Evolutionary conservation across 2,113 vertebrate species (phyloP).

Genomic region (Oryzias woworae): DNA sequence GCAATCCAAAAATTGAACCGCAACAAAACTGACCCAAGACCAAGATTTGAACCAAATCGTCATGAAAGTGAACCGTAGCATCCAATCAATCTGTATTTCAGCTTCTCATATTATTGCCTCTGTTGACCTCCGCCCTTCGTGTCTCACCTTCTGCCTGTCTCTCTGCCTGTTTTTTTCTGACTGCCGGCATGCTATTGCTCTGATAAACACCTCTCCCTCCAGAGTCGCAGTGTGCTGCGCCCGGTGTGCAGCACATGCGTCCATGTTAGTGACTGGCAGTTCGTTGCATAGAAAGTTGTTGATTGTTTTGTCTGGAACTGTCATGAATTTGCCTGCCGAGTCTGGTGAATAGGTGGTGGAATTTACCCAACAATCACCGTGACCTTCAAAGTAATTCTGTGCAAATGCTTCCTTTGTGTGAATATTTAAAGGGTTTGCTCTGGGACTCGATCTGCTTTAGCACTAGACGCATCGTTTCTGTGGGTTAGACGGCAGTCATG

Average conservation of each 20-base stretch:
- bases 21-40: too few relatives aligned
- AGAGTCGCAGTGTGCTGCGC: conserved; percentile 56
- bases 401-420: conserved; percentile 10
- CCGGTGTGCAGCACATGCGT: neutral
- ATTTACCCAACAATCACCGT: conserved; percentile 55
- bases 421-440: conserved; percentile 6
- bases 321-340: conserved; percentile 62
- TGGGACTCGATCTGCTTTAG: conserved; percentile 14
- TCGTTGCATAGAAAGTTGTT: conserved; percentile 24
- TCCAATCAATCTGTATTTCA: neutral
- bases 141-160: conserved; percentile 6
- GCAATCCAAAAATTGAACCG: too few relatives aligned
- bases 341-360: conserved; percentile 56
- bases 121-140: neutral
- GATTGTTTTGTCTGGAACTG: conserved; percentile 61
- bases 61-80: too few relatives aligned
- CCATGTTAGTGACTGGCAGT: conserved; percentile 13
- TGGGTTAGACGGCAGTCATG: too few relatives aligned
- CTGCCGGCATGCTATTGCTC: conserved; percentile 32
- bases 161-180: neutral
- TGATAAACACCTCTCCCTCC: conserved; percentile 52
- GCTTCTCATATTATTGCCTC: neutral
- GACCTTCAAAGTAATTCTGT: conserved; percentile 50
- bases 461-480: conserved; percentile 1
- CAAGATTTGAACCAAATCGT: too few relatives aligned